Conservation (phyloP, 2,113 vertebrate genomes). For the Cyprinodon brontotheroides region DNA sequence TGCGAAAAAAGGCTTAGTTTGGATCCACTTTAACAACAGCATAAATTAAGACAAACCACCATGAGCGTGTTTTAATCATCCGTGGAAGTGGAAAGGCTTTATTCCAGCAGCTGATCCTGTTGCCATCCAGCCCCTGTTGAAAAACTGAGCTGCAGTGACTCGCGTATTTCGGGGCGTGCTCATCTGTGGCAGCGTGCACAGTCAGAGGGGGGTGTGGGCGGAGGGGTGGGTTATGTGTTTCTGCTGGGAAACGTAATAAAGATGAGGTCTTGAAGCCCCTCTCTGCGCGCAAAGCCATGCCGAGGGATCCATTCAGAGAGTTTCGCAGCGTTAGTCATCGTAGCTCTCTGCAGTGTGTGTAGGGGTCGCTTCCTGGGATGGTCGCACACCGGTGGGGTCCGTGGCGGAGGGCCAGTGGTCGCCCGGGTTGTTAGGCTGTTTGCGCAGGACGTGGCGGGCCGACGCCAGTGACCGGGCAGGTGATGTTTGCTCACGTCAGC, state of each 20-base stretch:
- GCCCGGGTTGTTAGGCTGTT: conserved; percentile 73
- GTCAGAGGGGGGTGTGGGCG: neutral
- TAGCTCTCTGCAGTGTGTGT: conserved; percentile 73
- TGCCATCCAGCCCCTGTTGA: conserved; percentile 20
- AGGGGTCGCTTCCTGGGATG: conserved; percentile 60
- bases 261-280: conserved; percentile 29
- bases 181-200: conserved; percentile 19
- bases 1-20: neutral
- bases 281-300: conserved; percentile 41
- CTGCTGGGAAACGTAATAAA: conserved; percentile 23
- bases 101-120: conserved; percentile 44
- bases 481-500: conserved; percentile 80
- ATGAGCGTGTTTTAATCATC: no score
- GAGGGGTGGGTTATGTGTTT: neutral
- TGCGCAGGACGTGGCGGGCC: conserved; percentile 75
- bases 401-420: conserved; percentile 54
- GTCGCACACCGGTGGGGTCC: conserved; percentile 54
- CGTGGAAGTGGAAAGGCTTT: neutral
- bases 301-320: conserved; percentile 66
- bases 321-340: conserved; percentile 81
- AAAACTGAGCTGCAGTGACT: conserved; percentile 43
- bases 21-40: neutral
- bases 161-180: conserved; percentile 33
- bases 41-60: no score
- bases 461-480: conserved; percentile 75